A percentile compares a stretch with the other conserved stretches of the same genome.
These are phyloP conservation scores for Rallus limicola DNA, from an alignment of 2,113 vertebrate species.

Conservation along the genomic window DNA sequence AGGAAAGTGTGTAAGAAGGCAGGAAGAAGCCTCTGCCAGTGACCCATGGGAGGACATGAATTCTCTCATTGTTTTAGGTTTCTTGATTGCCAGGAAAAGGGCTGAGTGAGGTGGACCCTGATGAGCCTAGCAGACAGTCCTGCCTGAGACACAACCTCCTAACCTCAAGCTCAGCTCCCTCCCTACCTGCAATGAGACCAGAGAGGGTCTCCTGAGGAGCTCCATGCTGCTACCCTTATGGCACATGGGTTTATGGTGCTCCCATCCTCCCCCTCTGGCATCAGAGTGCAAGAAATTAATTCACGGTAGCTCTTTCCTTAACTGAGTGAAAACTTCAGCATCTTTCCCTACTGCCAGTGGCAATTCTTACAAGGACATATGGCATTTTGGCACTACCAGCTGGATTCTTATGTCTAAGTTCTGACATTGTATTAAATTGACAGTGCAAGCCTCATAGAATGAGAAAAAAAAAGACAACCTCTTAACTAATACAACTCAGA, in stretches of 20 bases:
- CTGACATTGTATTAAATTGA: neutral
- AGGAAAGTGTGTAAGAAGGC: neutral
- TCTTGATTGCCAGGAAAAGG: neutral
- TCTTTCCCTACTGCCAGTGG: neutral
- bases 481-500: neutral
- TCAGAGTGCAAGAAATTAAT: neutral
- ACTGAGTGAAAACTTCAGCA: neutral
- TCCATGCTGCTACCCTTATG: fast-evolving
- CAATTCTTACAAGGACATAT: neutral
- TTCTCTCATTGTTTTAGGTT: neutral
- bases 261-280: neutral
- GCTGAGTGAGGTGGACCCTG: neutral
- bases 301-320: neutral
- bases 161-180: neutral
- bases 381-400: neutral
- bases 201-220: neutral
- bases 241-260: neutral
- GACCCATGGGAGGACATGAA: neutral
- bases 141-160: neutral
- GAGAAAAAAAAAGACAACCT: neutral
- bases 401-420: neutral
- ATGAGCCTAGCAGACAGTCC: neutral
- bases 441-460: neutral
- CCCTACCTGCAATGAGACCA: fast-evolving
- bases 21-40: neutral